Evolutionary conservation across 2,888 invertebrate species (phyloP), one percentile per base, ranked within the genome.

Genomic region (Ceratothoa steindachneri): DNA sequence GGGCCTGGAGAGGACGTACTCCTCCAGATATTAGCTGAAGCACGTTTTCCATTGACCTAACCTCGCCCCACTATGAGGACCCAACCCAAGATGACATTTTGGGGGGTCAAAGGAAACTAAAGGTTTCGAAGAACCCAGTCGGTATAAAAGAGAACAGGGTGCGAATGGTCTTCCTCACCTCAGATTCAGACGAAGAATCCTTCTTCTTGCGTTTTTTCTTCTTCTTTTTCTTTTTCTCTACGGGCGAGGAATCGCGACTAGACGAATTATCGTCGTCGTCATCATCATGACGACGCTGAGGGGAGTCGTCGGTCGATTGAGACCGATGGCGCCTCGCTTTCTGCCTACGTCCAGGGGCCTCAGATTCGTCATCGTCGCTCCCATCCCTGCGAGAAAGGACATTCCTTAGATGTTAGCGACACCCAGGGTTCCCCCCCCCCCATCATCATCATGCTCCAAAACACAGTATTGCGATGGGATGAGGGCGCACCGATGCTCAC

Each of bases 271-370:
- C 75, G 24, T 64, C 75, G 0, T 71, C 75, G 3, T 74, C 72
- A 1, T 53, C 68, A 7, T 74, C 72, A 19, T 41, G 41, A 27
- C 53, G 30, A 27, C 55, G 53, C 29, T 76, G 67, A 9, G 41
- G 30, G 1, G 72, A 71, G 2, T 31, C 68, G n/a, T 70, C 70
- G 1, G 72, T 72, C 2, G 82, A 81, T 81, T 86, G 86, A 73
- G 85, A 84, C 7, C 81, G 75, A 66, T 82, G 82, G 12, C 60
- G 60, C 3, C 60, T 60, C n/a, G 24, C 60, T 72, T 84, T 84
- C 82, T 87, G 87, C 82, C 86, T 87, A 68, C 71, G 71, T 5
- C 71, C 70, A 15, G 71, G 53, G 0, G 74, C 71, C 5, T 60
- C 69, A 0, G 67, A 19, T 12, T 71, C 67, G 29, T 77, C 80